Evolutionary conservation across 2,113 vertebrate species (phyloP).

Genomic region (Murina feae): DNA sequence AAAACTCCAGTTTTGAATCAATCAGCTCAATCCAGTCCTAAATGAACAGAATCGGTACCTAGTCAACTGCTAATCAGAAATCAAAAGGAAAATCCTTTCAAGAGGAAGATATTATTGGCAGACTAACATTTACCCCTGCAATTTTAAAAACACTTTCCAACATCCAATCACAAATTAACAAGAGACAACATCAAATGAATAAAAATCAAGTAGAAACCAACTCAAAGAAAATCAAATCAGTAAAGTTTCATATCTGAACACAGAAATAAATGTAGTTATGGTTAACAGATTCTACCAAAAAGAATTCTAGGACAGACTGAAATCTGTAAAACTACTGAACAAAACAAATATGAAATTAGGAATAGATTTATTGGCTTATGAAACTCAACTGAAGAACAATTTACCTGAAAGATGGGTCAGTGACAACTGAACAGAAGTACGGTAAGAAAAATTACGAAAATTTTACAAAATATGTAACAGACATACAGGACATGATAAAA

Average conservation of each 20-base stretch:
- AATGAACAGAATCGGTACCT: background rate
- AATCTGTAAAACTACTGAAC: background rate
- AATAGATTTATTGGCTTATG: background rate
- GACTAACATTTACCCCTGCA: background rate
- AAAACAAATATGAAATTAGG: constrained; percentile 8
- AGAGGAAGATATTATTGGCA: background rate
- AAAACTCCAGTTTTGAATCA: background rate
- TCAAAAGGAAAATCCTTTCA: background rate
- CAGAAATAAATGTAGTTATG: background rate
- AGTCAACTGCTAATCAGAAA: background rate
- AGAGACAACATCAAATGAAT: background rate
- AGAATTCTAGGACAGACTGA: background rate
- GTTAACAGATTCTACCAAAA: background rate
- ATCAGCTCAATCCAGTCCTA: background rate
- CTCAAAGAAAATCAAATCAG: background rate
- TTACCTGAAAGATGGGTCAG: background rate
- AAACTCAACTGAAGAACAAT: background rate
- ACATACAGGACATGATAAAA: background rate
- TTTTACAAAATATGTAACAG: background rate
- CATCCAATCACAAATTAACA: background rate
- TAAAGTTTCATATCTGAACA: background rate
- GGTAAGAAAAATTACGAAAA: background rate
- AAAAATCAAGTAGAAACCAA: background rate
- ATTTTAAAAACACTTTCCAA: background rate
- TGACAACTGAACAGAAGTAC: background rate